Conservation (phyloP, 2,113 vertebrate genomes). For the Accipiter cooperii region DNA sequence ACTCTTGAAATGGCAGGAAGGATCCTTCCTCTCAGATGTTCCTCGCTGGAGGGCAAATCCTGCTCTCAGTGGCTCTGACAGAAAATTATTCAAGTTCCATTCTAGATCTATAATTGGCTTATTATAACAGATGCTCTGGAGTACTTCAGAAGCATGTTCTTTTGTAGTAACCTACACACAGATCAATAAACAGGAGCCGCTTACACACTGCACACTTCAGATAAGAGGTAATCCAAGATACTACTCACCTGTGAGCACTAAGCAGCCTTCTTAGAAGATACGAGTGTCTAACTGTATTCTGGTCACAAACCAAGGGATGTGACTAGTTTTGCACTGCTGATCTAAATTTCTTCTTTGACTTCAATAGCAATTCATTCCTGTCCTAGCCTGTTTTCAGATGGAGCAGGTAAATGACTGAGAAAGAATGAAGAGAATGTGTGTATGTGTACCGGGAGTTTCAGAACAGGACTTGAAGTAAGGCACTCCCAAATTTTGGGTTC, state of each 20-base stretch:
- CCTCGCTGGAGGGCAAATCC: background rate
- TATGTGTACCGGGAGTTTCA: background rate
- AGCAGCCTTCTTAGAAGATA: background rate
- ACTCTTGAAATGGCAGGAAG: background rate
- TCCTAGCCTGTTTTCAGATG: background rate
- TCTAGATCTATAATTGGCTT: background rate
- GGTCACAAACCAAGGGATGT: background rate
- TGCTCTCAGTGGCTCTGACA: background rate
- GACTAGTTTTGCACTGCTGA: background rate
- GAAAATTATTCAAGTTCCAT: background rate
- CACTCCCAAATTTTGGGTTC: background rate
- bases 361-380: background rate
- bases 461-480: background rate
- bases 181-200: background rate
- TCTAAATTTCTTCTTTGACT: background rate
- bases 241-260: background rate
- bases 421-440: background rate
- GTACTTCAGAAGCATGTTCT: background rate
- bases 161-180: background rate
- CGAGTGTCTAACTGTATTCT: background rate
- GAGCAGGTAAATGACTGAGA: background rate
- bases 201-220: background rate
- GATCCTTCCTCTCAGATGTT: background rate
- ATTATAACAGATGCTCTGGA: background rate
- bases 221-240: background rate